Conservation (phyloP, 2,888 invertebrate genomes). For the Ennomos fuscantarius region DNA sequence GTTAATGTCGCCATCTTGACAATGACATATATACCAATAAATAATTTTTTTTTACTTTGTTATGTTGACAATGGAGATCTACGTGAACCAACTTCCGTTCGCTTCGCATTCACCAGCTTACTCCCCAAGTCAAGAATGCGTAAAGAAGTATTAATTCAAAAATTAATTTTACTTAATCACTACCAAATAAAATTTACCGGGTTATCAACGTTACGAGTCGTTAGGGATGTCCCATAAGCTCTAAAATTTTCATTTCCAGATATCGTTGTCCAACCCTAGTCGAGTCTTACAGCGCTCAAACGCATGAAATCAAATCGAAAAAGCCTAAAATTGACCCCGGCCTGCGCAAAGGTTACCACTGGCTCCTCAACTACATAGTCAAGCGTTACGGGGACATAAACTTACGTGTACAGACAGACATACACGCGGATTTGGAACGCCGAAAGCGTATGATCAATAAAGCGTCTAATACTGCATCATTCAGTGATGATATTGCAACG, state of each 20-base stretch:
- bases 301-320: slow-evolving; percentile 55
- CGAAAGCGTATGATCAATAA: slow-evolving; percentile 69
- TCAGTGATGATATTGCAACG: slow-evolving; percentile 71
- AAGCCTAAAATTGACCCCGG: slow-evolving; percentile 87
- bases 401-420: slow-evolving; percentile 87
- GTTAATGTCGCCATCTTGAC: too few species aligned
- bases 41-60: too few species aligned
- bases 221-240: too few species aligned
- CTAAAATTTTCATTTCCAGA: slow-evolving; percentile 48
- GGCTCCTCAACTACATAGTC: slow-evolving; percentile 89
- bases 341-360: slow-evolving; percentile 88
- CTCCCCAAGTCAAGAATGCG: too few species aligned
- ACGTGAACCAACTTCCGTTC: too few species aligned
- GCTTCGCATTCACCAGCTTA: too few species aligned
- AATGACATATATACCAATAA: too few species aligned
- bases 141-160: too few species aligned
- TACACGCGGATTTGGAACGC: slow-evolving; percentile 82
- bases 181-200: too few species aligned
- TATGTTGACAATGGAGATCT: too few species aligned
- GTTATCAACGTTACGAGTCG: too few species aligned
- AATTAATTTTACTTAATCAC: too few species aligned
- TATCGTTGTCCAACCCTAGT: slow-evolving; percentile 93
- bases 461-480: slow-evolving; percentile 68
- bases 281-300: slow-evolving; percentile 88
- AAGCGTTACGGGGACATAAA: slow-evolving; percentile 87